Evolutionary conservation across 2,113 vertebrate species (phyloP).

Genomic region (Scomber scombrus): DNA sequence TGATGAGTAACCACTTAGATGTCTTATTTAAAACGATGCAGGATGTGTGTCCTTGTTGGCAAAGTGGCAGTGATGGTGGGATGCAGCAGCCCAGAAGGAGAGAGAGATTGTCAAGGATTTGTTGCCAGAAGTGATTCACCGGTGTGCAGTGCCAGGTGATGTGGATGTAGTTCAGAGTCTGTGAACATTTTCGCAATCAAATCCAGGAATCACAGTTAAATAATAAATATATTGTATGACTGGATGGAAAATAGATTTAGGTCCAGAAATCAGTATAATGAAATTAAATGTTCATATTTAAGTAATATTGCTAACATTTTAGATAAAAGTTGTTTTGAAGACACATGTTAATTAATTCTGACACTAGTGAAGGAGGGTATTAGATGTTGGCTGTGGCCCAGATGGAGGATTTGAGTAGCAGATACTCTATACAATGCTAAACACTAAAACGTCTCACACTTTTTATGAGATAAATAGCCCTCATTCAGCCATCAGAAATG

Average conservation of each 20-base stretch:
- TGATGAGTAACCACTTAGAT: conserved; percentile 44
- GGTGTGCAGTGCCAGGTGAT: conserved; percentile 29
- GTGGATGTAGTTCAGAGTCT: conserved; percentile 24
- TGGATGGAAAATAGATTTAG: neutral
- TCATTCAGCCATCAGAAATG: neutral
- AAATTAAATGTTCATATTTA: too few relatives aligned
- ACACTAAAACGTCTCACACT: neutral
- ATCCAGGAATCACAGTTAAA: neutral
- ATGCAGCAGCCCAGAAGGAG: conserved; percentile 31
- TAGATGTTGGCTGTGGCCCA: neutral
- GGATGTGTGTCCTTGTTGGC: conserved; percentile 14
- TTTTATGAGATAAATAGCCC: neutral
- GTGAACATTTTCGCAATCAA: conserved; percentile 20
- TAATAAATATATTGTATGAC: neutral
- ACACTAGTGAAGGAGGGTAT: neutral
- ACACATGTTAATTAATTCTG: neutral
- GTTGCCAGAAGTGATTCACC: conserved; percentile 58
- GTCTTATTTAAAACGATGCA: conserved; percentile 33
- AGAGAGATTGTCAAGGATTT: conserved; percentile 38
- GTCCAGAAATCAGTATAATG: neutral
- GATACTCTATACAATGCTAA: neutral
- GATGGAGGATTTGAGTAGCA: neutral
- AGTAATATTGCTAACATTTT: too few relatives aligned
- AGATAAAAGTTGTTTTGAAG: too few relatives aligned
- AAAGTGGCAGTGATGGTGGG: conserved; percentile 31